Evolutionary conservation across 2,888 invertebrate genomes (phyloP).

Genomic region (Trichacis sp.): DNA sequence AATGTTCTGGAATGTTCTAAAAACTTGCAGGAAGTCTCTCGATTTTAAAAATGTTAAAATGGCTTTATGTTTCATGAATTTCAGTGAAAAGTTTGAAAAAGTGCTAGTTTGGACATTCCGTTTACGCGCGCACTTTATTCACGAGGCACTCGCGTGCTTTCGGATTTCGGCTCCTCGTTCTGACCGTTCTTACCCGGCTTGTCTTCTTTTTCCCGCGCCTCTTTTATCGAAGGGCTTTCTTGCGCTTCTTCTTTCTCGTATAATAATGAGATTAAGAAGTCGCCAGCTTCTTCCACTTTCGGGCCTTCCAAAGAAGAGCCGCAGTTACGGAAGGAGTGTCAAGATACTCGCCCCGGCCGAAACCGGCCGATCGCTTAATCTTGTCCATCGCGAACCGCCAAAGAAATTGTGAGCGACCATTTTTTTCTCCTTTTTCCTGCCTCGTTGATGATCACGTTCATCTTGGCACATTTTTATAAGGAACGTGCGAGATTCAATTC

Average conservation of each 20-base stretch:
- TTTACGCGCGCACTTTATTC: slow-evolving; percentile 49
- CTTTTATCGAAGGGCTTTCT: slow-evolving; percentile 26
- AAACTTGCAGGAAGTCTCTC: no score
- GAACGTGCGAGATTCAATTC: no score
- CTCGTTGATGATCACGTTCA: slow-evolving; percentile 25
- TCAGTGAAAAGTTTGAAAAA: no score
- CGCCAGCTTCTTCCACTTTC: slow-evolving; percentile 15
- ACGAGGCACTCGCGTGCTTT: slow-evolving; percentile 54
- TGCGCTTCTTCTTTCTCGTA: slow-evolving; percentile 17
- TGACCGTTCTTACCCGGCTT: neutral
- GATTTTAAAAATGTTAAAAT: no score
- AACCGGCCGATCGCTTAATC: slow-evolving; percentile 34
- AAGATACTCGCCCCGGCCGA: slow-evolving; percentile 22
- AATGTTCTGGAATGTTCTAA: no score
- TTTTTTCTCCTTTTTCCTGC: neutral
- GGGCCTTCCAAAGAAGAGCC: slow-evolving; percentile 15
- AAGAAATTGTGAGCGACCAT: neutral
- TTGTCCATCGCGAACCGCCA: slow-evolving; percentile 2
- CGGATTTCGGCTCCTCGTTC: slow-evolving; percentile 45
- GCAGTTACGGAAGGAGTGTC: slow-evolving; percentile 5
- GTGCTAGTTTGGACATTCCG: no score
- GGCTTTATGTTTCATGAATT: no score
- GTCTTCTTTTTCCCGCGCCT: slow-evolving; percentile 19
- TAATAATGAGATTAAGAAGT: slow-evolving; percentile 40
- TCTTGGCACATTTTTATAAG: neutral